Base-by-base conservation (phyloP, 2,113 vertebrate genomes). In the Oenanthe oenanthe region DNA sequence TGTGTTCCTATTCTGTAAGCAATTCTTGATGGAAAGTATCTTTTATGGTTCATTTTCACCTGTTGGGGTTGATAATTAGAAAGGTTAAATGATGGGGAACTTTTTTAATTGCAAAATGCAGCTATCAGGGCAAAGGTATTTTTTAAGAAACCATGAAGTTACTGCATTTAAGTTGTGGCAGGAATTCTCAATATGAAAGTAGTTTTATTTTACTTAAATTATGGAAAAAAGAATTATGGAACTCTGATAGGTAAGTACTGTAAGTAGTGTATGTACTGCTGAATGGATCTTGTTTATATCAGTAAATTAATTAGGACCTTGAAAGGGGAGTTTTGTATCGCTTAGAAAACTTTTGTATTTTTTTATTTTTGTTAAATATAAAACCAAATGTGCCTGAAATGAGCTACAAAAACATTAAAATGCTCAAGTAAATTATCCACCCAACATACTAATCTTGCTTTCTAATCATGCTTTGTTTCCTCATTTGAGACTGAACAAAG, bases 291-390 rank as follows among this genome's bases (percentile, higher is more conserved):
- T 82, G 31, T 67, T 68, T 65, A 6, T 82, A 24, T 40, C 13
- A 40, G 51, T 45, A 82, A 47, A 54, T 50, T 3, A 86, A 45
- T n/a, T 68, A 43, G 34, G 28, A 21, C 56, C 57, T 85, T 76
- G 31, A 26, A 42, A 50, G 12, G 4, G 6, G 5, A 8, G 7
- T n/a, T 70, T 48, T 85, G 7, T 63, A 56, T 42, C 0, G 0
- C 26, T 68, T 88, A 32, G 47, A 84, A 85, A 85, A 79, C 19
- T 63, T 58, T 3, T 4, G 3, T 17, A 3, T 8, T 13, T 25
- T 28, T 48, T 15, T 5, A 13, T 66, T 53, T 66, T 75, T 19
- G n/a, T 87, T 11, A 81, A 71, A 83, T 57, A 42, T 40, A 48
- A 85, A 58, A 50, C 47, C 11, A 32, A 88, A 57, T 2, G 0